Base-by-base conservation (phyloP, 2,888 invertebrate species). In the Apamea anceps region DNA sequence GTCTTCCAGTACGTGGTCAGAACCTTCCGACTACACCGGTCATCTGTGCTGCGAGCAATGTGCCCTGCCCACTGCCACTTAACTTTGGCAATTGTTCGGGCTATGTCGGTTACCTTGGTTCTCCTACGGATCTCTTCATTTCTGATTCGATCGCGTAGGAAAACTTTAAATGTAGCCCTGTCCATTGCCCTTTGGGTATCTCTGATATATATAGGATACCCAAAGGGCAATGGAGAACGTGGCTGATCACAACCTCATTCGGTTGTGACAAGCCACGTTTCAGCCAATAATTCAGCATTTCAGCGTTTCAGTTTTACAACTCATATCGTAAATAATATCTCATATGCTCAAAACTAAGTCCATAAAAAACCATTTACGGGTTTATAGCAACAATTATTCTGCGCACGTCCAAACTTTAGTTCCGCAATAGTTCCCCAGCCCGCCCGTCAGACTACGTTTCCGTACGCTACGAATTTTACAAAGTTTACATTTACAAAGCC, bases 401-500 rank as follows among this genome's bases (percentile, higher is more conserved):
- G 32, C 8, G 10, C 82, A 83, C 82, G 75, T 85, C 75, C 32
- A 28, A 85, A 83, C 72, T 83, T 85, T 80, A 73, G 70, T 85
- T 83, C 81, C 67, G 85, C 66, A 15, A 63, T 74, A 84, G 60
- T 80, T 79, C 0, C n/a, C 25, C 51, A 21, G 18, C 42, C 28
- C 25, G 18, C 66, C 66, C 62, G 48, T n/a, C 62, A 37, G 18
- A 37, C 60, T 60, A 54, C 70, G 77, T 82, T 67, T 54, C 54
- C 75, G 70, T 77, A 74, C 32, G 76, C 45, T 57, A 73, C 28
- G 73, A 72, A 74, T 75, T 85, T 81, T 37, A 72, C 63, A 75
- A 83, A 85, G 74, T 82, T 80, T 63, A 75, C 82, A 66, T 85
- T 74, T 74, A 71, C 67, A 72, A 78, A 84, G 83, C 82, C 72